phyloP scores from a whole-genome alignment of 2,888 invertebrate species.

The Apeira syringaria region DNA sequence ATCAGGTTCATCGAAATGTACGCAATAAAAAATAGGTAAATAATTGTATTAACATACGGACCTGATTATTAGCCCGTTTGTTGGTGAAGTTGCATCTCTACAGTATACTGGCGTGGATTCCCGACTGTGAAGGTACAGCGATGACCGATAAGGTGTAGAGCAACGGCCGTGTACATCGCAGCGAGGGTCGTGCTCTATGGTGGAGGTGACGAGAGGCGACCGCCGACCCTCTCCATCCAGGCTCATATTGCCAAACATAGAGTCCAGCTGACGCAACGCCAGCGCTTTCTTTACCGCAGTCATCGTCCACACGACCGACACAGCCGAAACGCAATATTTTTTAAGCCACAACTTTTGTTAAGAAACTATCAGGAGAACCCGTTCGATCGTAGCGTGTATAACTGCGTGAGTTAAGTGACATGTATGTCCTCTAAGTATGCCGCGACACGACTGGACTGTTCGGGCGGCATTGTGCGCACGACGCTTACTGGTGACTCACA shows the following conservation, averaged over 20 bases:
- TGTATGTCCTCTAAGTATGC: constrained; percentile 79
- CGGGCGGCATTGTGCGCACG: constrained; percentile 77
- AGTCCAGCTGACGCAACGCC: constrained; percentile 88
- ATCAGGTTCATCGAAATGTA: constrained; percentile 22
- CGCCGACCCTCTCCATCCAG: constrained; percentile 78
- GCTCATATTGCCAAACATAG: constrained; percentile 87
- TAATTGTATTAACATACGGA: constrained; percentile 41
- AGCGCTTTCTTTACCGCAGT: constrained; percentile 85
- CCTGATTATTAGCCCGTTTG: constrained; percentile 76
- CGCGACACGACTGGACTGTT: constrained; percentile 75
- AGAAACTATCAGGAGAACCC: constrained; percentile 36
- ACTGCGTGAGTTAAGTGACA: constrained; percentile 62
- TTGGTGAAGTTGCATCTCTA: constrained; percentile 79
- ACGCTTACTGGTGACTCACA: constrained; percentile 70
- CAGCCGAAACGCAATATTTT: constrained; percentile 34
- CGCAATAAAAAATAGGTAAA: constrained; percentile 1
- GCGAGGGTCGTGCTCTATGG: constrained; percentile 83
- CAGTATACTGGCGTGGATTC: constrained; percentile 83
- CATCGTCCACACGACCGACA: constrained; percentile 57
- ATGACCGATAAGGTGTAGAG: constrained; percentile 70
- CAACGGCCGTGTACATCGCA: constrained; percentile 89
- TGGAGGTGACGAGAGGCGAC: constrained; percentile 73
- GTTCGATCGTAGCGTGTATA: constrained; percentile 46
- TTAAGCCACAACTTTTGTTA: constrained; percentile 51
- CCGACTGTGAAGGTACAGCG: constrained; percentile 73